Percentiles rank a stretch among this genome's conserved stretches.
These are phyloP conservation scores for Gasterosteus nipponicus DNA, from an alignment of 2,113 vertebrate genomes.

Conservation along the genomic window DNA sequence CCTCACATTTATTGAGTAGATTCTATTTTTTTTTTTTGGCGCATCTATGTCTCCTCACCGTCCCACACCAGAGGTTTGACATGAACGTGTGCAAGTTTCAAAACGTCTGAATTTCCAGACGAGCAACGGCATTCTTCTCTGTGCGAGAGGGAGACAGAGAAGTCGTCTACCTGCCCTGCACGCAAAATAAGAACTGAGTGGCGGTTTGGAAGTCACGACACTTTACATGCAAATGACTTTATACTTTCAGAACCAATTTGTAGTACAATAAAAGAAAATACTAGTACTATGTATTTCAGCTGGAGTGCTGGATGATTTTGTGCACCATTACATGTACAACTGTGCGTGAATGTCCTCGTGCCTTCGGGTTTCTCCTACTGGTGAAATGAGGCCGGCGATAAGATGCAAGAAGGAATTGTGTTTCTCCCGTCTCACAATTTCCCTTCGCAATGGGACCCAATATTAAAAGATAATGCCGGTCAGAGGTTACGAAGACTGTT, in stretches of 20 bases:
- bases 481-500: slow-evolving; percentile 66
- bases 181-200: slow-evolving; percentile 46
- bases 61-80: slow-evolving; percentile 50
- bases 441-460: slow-evolving; percentile 25
- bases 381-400: slow-evolving; percentile 82
- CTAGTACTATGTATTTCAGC: slow-evolving; percentile 20
- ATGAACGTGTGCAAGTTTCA: slow-evolving; percentile 44
- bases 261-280: slow-evolving; percentile 26
- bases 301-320: background rate
- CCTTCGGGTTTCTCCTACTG: slow-evolving; percentile 66
- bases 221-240: slow-evolving; percentile 54
- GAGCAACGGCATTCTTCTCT: slow-evolving; percentile 46
- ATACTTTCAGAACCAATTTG: slow-evolving; percentile 29
- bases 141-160: slow-evolving; percentile 31
- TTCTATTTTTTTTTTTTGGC: too few relatives aligned
- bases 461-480: slow-evolving; percentile 70
- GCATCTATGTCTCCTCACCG: slow-evolving; percentile 9
- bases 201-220: slow-evolving; percentile 38
- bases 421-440: slow-evolving; percentile 20
- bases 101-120: slow-evolving; percentile 50
- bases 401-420: background rate
- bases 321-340: background rate
- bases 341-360: background rate
- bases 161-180: slow-evolving; percentile 35
- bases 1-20: too few relatives aligned